Conservation (phyloP, 2,888 invertebrate species). For the Troilus luridus region DNA sequence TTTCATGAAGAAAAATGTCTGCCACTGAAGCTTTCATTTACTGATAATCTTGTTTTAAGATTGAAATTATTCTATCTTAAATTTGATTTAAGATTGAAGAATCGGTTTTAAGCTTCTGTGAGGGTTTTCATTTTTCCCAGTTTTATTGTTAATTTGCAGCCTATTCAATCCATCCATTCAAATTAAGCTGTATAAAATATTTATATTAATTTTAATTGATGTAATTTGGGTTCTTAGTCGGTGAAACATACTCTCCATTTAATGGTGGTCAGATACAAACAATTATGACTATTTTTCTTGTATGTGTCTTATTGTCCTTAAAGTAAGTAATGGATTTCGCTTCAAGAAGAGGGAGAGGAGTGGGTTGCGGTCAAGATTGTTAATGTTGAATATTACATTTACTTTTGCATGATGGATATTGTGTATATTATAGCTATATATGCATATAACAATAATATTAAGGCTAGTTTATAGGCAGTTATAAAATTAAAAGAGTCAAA, state of each 20-base stretch:
- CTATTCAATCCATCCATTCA: constrained; percentile 14
- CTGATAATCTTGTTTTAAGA: neutral
- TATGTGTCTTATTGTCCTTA: neutral
- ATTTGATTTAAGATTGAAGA: neutral
- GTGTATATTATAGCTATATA: constrained; percentile 25
- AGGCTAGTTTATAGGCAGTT: constrained; percentile 46
- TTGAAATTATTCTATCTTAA: no score
- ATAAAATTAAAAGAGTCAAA: constrained; percentile 21
- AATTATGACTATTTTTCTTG: constrained; percentile 6
- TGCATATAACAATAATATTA: constrained; percentile 27
- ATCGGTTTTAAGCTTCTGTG: constrained; percentile 14
- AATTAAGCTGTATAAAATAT: neutral
- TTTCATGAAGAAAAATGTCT: constrained; percentile 10
- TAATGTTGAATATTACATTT: constrained; percentile 22
- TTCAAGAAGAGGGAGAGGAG: neutral
- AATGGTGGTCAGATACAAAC: neutral
- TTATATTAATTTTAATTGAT: neutral
- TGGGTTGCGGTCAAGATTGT: constrained; percentile 35
- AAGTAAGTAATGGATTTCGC: constrained; percentile 3
- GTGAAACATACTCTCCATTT: neutral
- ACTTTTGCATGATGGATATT: constrained; percentile 11
- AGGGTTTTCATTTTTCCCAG: neutral
- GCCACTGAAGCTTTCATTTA: constrained; percentile 20
- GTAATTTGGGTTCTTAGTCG: neutral
- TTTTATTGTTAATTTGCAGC: constrained; percentile 24